Conservation (phyloP, 2,888 invertebrate species). For the Dione juno region DNA sequence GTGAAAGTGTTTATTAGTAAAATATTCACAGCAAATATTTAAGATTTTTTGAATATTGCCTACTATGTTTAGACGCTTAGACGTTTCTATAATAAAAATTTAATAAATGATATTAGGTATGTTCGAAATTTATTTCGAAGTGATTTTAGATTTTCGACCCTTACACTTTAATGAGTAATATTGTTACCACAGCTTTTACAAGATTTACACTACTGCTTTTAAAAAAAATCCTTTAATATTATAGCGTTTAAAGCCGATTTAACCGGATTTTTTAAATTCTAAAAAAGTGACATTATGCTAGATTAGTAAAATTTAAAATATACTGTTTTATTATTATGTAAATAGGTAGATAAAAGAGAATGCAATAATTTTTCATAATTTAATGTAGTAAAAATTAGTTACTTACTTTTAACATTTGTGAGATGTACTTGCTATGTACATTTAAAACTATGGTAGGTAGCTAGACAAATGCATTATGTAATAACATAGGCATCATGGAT, state of each 20-base stretch:
- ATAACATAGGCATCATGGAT: constrained; percentile 39
- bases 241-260: constrained; percentile 49
- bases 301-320: constrained; percentile 41
- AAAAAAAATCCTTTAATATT: constrained; percentile 49
- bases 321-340: constrained; percentile 43
- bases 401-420: constrained; percentile 61
- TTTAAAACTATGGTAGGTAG: constrained; percentile 77
- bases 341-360: constrained; percentile 58
- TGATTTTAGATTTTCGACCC: constrained; percentile 62
- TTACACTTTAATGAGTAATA: constrained; percentile 56
- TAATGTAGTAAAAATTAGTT: constrained; percentile 60
- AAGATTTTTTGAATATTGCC: constrained; percentile 50
- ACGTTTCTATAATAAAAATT: constrained; percentile 30
- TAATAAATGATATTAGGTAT: constrained; percentile 33
- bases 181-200: constrained; percentile 68
- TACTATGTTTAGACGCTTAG: constrained; percentile 33
- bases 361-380: constrained; percentile 80
- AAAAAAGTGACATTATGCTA: constrained; percentile 53
- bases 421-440: constrained; percentile 79
- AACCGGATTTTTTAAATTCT: constrained; percentile 54
- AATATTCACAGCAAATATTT: constrained; percentile 40
- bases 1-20: constrained; percentile 21
- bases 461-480: constrained; percentile 73
- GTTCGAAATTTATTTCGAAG: constrained; percentile 40
- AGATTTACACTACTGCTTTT: constrained; percentile 66